A percentile compares a stretch with the other conserved stretches of the same genome.
phyloP scores from a whole-genome alignment of 2,797 vertebrate species.

The Sebastes glaucus region DNA sequence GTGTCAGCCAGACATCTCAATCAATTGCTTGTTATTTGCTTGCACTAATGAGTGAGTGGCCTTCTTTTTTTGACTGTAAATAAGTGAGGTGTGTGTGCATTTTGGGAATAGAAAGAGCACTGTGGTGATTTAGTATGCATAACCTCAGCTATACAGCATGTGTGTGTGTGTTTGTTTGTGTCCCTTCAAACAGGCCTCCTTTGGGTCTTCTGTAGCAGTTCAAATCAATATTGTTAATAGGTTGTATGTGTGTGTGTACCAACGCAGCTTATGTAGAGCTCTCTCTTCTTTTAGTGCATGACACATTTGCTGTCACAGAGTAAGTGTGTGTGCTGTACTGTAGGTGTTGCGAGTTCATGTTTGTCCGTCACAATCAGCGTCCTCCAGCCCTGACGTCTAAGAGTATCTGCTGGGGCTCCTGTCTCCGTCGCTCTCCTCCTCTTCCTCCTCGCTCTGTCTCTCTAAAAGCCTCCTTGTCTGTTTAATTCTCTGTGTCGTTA shows the following conservation, averaged over 20 bases:
- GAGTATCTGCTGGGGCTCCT: slow-evolving; percentile 27
- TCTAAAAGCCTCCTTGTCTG: slow-evolving; percentile 49
- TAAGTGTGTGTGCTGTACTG: slow-evolving; percentile 13
- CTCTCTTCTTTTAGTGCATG: slow-evolving; percentile 19
- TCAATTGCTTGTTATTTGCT: slow-evolving; percentile 58
- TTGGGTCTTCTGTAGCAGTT: slow-evolving; percentile 56
- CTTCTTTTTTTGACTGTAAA: slow-evolving; percentile 41
- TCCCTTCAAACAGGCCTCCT: slow-evolving; percentile 60
- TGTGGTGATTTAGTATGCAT: slow-evolving; percentile 57
- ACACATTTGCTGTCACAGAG: slow-evolving; percentile 20
- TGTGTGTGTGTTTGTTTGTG: slow-evolving; percentile 40
- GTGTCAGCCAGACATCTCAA: slow-evolving; percentile 53
- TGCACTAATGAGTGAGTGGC: slow-evolving; percentile 46
- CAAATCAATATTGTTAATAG: slow-evolving; percentile 70
- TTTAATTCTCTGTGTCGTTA: slow-evolving; percentile 61
- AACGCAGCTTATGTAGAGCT: slow-evolving; percentile 52
- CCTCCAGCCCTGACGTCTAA: slow-evolving; percentile 27
- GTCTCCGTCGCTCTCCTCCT: slow-evolving; percentile 43
- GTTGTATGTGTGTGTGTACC: slow-evolving; percentile 50
- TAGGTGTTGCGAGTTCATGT: slow-evolving; percentile 48
- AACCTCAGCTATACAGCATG: slow-evolving; percentile 40
- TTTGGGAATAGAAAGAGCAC: slow-evolving; percentile 27
- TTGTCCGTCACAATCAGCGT: slow-evolving; percentile 47
- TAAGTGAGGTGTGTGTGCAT: slow-evolving; percentile 44
- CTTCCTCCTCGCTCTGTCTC: slow-evolving; percentile 28